phyloP scores from a whole-genome alignment of 2,113 vertebrate species.

The Coregonus clupeaformis region DNA sequence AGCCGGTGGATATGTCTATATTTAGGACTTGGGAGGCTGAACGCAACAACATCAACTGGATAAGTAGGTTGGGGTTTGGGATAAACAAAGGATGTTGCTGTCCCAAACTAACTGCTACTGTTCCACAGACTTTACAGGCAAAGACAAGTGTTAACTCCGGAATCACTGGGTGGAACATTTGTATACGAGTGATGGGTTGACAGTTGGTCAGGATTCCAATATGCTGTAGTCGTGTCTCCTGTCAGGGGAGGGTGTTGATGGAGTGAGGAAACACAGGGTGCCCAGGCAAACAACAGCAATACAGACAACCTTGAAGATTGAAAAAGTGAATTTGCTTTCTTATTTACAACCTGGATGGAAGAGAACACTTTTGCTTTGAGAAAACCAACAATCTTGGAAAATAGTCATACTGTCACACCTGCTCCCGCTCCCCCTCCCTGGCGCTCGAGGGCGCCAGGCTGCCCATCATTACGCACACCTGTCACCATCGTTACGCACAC shows the following conservation, averaged over 20 bases:
- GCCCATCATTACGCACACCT: no score
- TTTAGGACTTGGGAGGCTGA: slow-evolving; percentile 35
- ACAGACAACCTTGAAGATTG: not conserved
- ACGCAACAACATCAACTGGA: slow-evolving; percentile 2
- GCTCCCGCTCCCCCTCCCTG: no score
- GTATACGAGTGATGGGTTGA: not conserved
- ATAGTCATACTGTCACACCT: no score
- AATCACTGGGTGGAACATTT: not conserved
- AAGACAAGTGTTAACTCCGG: not conserved
- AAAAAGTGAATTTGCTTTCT: not conserved
- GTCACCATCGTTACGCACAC: no score
- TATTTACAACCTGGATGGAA: no score
- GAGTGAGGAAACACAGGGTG: not conserved
- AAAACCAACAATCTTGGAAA: not conserved
- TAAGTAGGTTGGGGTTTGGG: slow-evolving; percentile 20
- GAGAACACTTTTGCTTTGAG: no score
- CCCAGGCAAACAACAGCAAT: no score
- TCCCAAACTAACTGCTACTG: not conserved
- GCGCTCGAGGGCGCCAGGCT: no score
- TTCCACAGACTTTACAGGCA: not conserved
- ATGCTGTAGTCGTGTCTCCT: not conserved
- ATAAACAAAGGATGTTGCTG: not conserved
- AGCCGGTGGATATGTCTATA: slow-evolving; percentile 40
- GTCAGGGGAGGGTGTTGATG: not conserved
- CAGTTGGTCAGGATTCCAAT: not conserved